Evolutionary conservation across 2,888 invertebrate genomes (phyloP).

Genomic region (Clunio marinus): DNA sequence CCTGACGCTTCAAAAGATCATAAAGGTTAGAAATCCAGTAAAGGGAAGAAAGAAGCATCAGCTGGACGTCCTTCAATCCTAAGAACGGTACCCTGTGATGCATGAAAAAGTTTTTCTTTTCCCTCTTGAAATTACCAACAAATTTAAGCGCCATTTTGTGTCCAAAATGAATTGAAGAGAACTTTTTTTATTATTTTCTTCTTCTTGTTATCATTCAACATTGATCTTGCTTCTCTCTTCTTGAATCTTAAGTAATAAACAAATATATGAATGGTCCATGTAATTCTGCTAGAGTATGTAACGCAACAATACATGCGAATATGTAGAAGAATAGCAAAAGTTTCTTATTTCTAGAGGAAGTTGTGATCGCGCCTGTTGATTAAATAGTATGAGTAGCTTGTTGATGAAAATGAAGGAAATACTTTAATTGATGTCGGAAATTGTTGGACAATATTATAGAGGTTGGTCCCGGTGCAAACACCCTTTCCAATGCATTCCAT

Average conservation of each 20-base stretch:
- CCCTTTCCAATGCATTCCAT: slow-evolving; percentile 22
- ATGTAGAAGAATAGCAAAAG: background rate
- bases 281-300: slow-evolving; percentile 12
- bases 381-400: too few species aligned
- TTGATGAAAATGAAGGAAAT: slow-evolving; percentile 23
- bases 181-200: background rate
- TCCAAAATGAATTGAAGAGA: background rate
- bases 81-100: background rate
- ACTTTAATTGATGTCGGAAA: slow-evolving; percentile 32
- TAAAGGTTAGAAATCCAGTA: background rate
- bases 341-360: background rate
- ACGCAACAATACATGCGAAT: background rate
- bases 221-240: background rate
- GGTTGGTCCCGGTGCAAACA: slow-evolving; percentile 21
- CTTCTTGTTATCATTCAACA: background rate
- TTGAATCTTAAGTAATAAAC: too few species aligned
- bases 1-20: slow-evolving; percentile 12
- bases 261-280: background rate
- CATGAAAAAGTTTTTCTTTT: background rate
- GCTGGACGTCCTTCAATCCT: background rate
- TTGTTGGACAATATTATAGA: slow-evolving; percentile 25
- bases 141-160: slow-evolving; percentile 29
- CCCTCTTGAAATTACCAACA: background rate
- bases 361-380: slow-evolving; percentile 12
- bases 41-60: background rate